Percentiles rank a stretch among this genome's conserved stretches.
Evolutionary conservation across 2,888 invertebrate species (phyloP).

Genomic region (Oscheius sp.): DNA sequence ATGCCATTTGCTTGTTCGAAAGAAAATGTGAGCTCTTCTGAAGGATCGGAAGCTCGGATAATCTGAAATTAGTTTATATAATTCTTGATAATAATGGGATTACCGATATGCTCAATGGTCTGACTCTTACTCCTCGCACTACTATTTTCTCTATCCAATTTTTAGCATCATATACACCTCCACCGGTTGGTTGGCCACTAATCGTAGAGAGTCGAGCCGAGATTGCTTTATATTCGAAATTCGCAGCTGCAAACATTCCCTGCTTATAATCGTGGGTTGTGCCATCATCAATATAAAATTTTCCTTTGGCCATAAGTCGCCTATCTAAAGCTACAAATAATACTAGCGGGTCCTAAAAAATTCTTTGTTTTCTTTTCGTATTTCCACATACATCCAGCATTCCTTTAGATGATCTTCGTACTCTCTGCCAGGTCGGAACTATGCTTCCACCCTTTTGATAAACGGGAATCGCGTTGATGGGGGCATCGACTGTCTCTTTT

Average conservation of each 20-base stretch:
- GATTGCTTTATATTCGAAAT: conserved; percentile 46
- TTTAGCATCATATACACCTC: conserved; percentile 49
- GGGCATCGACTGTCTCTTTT: conserved; percentile 45
- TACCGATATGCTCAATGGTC: conserved; percentile 51
- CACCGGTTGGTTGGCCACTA: conserved; percentile 40
- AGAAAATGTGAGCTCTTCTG: conserved; percentile 61
- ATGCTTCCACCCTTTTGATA: conserved; percentile 92
- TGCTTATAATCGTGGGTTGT: conserved; percentile 83
- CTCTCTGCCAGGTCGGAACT: conserved; percentile 87
- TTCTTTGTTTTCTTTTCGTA: not conserved
- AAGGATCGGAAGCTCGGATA: conserved; percentile 53
- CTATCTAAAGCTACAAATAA: conserved; percentile 85
- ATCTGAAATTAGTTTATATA: conserved; percentile 43
- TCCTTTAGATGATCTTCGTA: conserved; percentile 82
- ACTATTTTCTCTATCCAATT: conserved; percentile 61
- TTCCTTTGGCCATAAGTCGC: conserved; percentile 79
- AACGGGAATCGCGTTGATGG: conserved; percentile 80
- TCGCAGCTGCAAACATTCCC: conserved; percentile 40
- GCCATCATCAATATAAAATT: conserved; percentile 91
- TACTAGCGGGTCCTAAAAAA: conserved; percentile 90
- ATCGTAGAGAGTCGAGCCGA: conserved; percentile 38
- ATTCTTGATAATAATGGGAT: not conserved
- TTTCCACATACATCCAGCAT: conserved; percentile 77
- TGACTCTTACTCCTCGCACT: conserved; percentile 46
- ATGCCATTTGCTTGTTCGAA: conserved; percentile 63